phyloP scores from a whole-genome alignment of 1,140 invertebrate species.

The Trinorchestia longiramus region DNA sequence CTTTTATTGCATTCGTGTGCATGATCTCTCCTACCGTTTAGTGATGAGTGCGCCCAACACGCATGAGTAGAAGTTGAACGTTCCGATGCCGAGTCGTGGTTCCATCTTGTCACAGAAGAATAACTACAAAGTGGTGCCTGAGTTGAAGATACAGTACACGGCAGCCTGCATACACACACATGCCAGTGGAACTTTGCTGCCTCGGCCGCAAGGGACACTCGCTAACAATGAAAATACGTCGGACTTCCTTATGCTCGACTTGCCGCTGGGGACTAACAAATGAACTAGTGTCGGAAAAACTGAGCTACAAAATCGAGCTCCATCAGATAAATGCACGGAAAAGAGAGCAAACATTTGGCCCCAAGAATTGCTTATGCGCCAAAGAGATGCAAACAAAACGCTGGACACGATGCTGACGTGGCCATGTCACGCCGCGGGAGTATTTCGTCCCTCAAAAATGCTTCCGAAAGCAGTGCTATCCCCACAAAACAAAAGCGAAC shows the following conservation, averaged over 20 bases:
- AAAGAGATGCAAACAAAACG: conserved; percentile 17
- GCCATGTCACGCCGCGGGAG: neutral
- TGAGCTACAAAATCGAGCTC: conserved; percentile 24
- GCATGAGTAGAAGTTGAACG: neutral
- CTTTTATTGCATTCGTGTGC: neutral
- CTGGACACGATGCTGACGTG: neutral
- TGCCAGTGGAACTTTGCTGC: neutral
- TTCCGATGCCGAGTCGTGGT: neutral
- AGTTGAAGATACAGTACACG: neutral
- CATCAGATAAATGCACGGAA: conserved; percentile 28
- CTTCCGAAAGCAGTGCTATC: neutral
- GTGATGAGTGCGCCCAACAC: too few species aligned
- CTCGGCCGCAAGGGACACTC: neutral
- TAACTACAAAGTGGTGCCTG: neutral
- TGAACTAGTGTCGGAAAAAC: conserved; percentile 19
- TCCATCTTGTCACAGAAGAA: neutral
- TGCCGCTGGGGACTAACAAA: conserved; percentile 28
- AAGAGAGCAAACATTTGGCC: neutral
- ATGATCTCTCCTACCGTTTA: neutral
- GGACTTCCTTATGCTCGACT: neutral
- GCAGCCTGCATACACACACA: neutral
- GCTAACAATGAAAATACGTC: conserved; percentile 27
- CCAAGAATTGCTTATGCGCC: neutral
- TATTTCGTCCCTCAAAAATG: neutral
- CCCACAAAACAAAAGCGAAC: neutral